Conservation (phyloP, 1,140 invertebrate species). For the Pseudoatta argentina region DNA sequence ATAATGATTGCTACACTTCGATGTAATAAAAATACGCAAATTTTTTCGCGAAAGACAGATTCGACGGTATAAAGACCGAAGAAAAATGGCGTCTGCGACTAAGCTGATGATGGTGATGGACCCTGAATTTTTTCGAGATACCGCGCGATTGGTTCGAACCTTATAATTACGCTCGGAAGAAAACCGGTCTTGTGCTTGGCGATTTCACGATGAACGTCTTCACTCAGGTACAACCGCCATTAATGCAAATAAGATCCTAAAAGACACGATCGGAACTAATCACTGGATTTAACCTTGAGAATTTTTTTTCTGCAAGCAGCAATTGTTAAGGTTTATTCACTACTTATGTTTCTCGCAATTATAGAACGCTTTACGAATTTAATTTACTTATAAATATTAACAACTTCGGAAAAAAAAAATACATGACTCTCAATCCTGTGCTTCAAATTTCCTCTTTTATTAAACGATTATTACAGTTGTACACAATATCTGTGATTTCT, state of each 20-base stretch:
- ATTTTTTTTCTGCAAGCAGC: constrained; percentile 29
- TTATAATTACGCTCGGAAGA: constrained; percentile 73
- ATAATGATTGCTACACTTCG: background rate
- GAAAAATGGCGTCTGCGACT: constrained; percentile 63
- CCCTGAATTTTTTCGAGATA: constrained; percentile 66
- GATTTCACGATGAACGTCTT: constrained; percentile 74
- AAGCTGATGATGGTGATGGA: constrained; percentile 48
- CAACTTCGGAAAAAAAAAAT: background rate
- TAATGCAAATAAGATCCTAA: constrained; percentile 73
- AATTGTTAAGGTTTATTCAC: constrained; percentile 50
- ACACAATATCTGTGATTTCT: background rate
- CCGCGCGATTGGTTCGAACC: constrained; percentile 69
- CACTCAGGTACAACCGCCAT: constrained; percentile 64
- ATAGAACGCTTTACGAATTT: background rate
- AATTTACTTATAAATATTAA: background rate
- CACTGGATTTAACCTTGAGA: constrained; percentile 35
- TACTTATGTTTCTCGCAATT: background rate
- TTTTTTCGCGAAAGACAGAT: background rate
- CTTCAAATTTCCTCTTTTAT: background rate
- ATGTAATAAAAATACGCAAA: background rate
- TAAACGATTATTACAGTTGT: background rate
- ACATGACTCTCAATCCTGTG: background rate
- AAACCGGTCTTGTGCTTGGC: constrained; percentile 70
- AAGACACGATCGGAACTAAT: constrained; percentile 64
- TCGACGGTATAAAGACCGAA: constrained; percentile 12